Evolutionary conservation across 2,888 invertebrate species (phyloP).

Genomic region (Imbricaverruca yamaguchii): DNA sequence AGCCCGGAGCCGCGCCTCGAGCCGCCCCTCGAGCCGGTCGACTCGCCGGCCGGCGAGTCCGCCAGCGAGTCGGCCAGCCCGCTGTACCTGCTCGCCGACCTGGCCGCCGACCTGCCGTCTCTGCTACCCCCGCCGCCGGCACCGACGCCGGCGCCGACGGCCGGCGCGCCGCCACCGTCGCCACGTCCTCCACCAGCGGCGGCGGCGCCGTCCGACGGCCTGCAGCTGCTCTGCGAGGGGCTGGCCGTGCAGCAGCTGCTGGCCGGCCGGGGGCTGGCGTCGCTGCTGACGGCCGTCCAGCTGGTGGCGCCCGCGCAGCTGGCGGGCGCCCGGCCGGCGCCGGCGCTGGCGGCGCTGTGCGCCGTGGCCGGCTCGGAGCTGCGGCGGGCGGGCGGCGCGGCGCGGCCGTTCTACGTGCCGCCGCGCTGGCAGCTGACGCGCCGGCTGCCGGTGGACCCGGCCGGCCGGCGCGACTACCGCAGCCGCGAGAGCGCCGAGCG

Average conservation of each 20-base stretch:
- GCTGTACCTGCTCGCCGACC: not conserved
- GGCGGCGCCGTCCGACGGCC: not conserved
- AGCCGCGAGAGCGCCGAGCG: not conserved
- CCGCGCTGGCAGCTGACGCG: not conserved
- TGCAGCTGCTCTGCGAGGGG: not conserved
- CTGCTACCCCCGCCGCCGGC: not conserved
- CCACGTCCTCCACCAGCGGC: not conserved
- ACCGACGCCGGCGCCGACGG: not conserved
- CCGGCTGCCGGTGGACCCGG: not conserved
- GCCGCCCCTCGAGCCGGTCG: not conserved
- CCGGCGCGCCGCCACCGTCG: not conserved
- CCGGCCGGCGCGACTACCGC: not conserved
- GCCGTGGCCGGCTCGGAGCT: not conserved
- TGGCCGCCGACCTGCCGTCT: not conserved
- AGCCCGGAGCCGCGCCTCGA: not conserved
- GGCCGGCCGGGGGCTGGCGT: not conserved
- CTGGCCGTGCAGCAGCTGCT: not conserved
- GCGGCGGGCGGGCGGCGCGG: not conserved
- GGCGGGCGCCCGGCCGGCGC: too few species aligned
- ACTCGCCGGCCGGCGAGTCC: not conserved
- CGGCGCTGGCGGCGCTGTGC: not conserved
- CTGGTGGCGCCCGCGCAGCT: not conserved
- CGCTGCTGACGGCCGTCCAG: not conserved
- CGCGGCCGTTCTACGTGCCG: not conserved
- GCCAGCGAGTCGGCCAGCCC: not conserved